Conservation (phyloP, 2,888 invertebrate species). For the Diaperis boleti region DNA sequence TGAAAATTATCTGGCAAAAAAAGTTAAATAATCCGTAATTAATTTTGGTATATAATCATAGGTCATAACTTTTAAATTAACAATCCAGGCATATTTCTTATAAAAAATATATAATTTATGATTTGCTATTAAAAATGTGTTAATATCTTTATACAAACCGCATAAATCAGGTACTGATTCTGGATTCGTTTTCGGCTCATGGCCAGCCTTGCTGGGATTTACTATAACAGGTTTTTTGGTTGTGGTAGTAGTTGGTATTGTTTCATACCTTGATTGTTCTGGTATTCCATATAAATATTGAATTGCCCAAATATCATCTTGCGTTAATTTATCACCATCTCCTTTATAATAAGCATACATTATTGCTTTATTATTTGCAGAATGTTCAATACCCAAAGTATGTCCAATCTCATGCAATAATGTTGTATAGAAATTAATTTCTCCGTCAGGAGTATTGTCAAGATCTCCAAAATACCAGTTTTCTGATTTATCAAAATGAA, state of each 20-base stretch:
- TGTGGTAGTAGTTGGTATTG: conserved; percentile 28
- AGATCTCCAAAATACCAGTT: conserved; percentile 18
- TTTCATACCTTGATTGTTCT: conserved; percentile 22
- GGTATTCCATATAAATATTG: conserved; percentile 18
- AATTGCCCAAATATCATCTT: no score
- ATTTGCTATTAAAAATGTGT: no score
- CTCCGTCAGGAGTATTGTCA: conserved; percentile 15
- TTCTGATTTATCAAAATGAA: no score
- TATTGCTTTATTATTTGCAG: no score
- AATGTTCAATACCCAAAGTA: conserved; percentile 4
- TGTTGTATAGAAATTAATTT: conserved; percentile 12
- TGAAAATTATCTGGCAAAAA: conserved; percentile 21
- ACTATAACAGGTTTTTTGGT: conserved; percentile 15
- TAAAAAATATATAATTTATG: no score
- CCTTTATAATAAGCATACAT: no score
- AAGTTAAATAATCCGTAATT: conserved; percentile 25
- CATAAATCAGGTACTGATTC: conserved; percentile 13
- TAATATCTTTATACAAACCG: conserved; percentile 3
- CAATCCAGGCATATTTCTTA: no score
- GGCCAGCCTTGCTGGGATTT: conserved; percentile 1
- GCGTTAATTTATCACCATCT: no score
- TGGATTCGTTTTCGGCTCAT: no score
- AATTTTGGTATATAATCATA: conserved; percentile 21
- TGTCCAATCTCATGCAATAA: conserved; percentile 17
- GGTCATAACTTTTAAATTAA: no score